phyloP scores from a whole-genome alignment of 1,140 invertebrate genomes.

The Zaprionus africanus region DNA sequence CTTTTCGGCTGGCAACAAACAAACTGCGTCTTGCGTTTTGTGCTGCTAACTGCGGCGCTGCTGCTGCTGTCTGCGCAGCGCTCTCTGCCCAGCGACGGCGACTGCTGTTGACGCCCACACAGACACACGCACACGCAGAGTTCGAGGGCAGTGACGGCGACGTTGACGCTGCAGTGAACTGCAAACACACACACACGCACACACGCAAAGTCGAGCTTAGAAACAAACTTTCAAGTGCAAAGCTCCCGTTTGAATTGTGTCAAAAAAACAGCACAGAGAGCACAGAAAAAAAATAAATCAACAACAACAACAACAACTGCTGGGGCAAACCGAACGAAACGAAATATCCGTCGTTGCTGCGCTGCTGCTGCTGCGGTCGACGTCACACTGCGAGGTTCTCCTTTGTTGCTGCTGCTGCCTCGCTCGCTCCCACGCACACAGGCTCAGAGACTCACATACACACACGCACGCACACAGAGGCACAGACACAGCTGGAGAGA shows the following conservation, averaged over 20 bases:
- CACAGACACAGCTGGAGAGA: slow-evolving; percentile 27
- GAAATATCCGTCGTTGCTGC: slow-evolving; percentile 25
- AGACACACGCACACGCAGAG: slow-evolving; percentile 29
- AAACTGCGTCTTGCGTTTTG: slow-evolving; percentile 65
- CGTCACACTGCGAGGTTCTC: slow-evolving; percentile 2
- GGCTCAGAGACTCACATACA: slow-evolving; percentile 29
- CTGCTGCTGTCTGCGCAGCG: slow-evolving; percentile 34
- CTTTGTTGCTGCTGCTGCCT: slow-evolving; percentile 62
- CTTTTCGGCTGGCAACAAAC: slow-evolving; percentile 68
- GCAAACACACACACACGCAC: slow-evolving; percentile 22
- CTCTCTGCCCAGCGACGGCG: slow-evolving; percentile 2
- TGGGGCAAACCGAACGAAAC: not conserved
- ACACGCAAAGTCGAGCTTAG: slow-evolving; percentile 54
- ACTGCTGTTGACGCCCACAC: slow-evolving; percentile 52
- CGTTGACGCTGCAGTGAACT: not conserved
- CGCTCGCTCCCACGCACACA: slow-evolving; percentile 52
- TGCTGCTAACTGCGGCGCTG: slow-evolving; percentile 37
- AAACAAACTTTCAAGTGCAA: slow-evolving; percentile 66
- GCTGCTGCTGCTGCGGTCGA: slow-evolving; percentile 41
- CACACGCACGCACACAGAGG: slow-evolving; percentile 47
- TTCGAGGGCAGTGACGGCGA: not conserved
- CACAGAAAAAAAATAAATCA: not conserved
- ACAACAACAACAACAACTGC: not conserved
- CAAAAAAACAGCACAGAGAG: slow-evolving; percentile 45
- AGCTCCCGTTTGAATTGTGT: slow-evolving; percentile 63